Percentiles rank a stretch among this genome's conserved stretches.
Evolutionary conservation across 2,113 vertebrate species (phyloP).

Genomic region (Gasterosteus aculeatus): DNA sequence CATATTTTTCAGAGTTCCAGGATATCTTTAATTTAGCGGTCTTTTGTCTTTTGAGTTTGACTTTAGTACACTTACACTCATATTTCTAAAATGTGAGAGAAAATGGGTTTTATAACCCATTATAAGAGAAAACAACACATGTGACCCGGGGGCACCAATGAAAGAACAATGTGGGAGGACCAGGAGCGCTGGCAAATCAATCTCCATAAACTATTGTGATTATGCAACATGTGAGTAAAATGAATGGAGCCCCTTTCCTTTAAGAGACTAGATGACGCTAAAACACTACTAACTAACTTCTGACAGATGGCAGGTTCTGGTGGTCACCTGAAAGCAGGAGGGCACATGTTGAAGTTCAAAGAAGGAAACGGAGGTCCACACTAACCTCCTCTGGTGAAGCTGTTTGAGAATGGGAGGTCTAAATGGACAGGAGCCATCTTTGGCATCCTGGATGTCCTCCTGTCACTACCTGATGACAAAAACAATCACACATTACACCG

Average conservation of each 20-base stretch:
- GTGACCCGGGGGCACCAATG: background rate
- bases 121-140: background rate
- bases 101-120: background rate
- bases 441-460: slow-evolving; percentile 89
- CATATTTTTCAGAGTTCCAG: background rate
- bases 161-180: background rate
- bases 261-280: background rate
- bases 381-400: slow-evolving; percentile 97
- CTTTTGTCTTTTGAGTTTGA: background rate
- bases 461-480: slow-evolving; percentile 90
- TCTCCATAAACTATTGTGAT: background rate
- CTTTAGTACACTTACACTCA: background rate
- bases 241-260: background rate
- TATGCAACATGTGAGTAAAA: background rate
- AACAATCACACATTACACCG: slow-evolving; percentile 56
- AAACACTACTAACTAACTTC: background rate
- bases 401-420: slow-evolving; percentile 95
- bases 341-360: background rate
- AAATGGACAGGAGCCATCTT: slow-evolving; percentile 96
- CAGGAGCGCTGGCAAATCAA: background rate
- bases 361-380: slow-evolving; percentile 46
- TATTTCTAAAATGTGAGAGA: background rate
- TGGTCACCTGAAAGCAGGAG: slow-evolving; percentile 5
- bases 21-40: background rate
- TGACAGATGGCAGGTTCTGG: background rate